Conservation (phyloP, 2,113 vertebrate species). For the Apodemus speciosus region DNA sequence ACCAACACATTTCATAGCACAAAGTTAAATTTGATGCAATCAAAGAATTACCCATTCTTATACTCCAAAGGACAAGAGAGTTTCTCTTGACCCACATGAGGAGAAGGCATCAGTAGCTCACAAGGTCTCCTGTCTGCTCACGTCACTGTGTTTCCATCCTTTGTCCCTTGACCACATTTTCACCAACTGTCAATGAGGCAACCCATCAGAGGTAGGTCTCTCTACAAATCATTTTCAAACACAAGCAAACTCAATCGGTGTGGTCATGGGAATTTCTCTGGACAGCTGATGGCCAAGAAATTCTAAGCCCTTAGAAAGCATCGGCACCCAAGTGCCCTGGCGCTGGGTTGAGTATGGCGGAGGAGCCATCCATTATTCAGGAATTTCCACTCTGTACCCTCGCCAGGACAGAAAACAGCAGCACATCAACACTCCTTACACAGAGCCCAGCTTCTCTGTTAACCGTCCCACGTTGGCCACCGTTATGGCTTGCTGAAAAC, state of each 20-base stretch:
- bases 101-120: background rate
- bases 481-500: background rate
- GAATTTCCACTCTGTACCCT: background rate
- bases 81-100: background rate
- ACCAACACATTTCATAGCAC: background rate
- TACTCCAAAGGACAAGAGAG: background rate
- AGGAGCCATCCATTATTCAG: background rate
- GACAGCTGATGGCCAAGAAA: background rate
- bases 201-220: background rate
- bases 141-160: rapidly evolving
- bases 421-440: background rate
- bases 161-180: background rate
- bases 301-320: background rate
- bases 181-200: background rate
- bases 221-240: background rate
- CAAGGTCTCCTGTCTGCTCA: background rate
- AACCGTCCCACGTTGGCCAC: background rate
- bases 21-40: slow-evolving; percentile 5
- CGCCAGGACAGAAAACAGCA: background rate
- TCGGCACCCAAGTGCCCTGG: rapidly evolving
- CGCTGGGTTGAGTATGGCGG: background rate
- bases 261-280: background rate
- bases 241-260: background rate
- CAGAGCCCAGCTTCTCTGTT: background rate
- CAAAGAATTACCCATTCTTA: background rate